Base-by-base conservation (phyloP, 2,797 vertebrate genomes). In the Dallia pectoralis region DNA sequence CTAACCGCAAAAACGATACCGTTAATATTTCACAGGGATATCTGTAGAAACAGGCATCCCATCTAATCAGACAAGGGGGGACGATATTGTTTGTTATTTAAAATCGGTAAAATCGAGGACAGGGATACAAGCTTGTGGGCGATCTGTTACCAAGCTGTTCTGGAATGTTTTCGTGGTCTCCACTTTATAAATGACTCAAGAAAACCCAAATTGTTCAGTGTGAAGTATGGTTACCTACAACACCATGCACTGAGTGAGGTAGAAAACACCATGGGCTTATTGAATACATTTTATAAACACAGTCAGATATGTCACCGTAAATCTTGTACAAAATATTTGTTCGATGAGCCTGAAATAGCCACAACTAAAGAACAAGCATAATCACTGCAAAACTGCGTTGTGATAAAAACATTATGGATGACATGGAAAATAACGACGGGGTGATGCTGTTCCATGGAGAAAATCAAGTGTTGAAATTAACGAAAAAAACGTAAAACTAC, bases 211-310 rank as follows among this genome's bases (percentile, higher is more conserved):
- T 53, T 18, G 7, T 0, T 56, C 51, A 56, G n/a, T 22, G 51
- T 22, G n/a, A 22, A 53, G 19, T 53, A 53, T 7, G 2, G n/a
- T 22, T 8, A 53, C 19, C n/a, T 53, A 53, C 49, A n/a, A 53
- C 49, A 53, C 49, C n/a, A 8, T 25, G 53, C 53, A 56, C 18
- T 59, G 53, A 4, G 12, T 59, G 53, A 30, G 25, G 61, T 63
- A 32, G 32, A 56, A 63, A 63, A 63, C 61, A 63, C 29, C 27
- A 63, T 63, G 61, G 29, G 22, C 27, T 63, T 32, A 29, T 63
- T 63, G 61, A 32, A 63, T 63, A 29, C 4, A 63, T 63, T 63
- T 63, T 63, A 63, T 63, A 63, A 63, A 63, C 61, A 63, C 53
- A 59, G 53, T 59, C 22, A 63, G 53, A 56, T 63, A 4, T 63